Percentiles rank a stretch among this genome's conserved stretches.
Evolutionary conservation across 2,797 vertebrate species (phyloP).

Genomic region (Cossypha dichroa): DNA sequence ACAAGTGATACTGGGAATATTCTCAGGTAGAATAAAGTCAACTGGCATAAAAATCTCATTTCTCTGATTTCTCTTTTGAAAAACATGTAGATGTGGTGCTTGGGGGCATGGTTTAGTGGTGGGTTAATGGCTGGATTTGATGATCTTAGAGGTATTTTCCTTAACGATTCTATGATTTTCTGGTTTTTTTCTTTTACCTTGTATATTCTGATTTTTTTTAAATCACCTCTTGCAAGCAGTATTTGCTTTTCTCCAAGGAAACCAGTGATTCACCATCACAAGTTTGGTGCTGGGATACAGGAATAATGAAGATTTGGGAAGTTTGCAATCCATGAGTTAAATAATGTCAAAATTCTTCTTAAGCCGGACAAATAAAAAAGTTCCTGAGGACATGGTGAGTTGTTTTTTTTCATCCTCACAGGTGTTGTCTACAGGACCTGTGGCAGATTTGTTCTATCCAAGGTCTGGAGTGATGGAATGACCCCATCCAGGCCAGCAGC

Average conservation of each 20-base stretch:
- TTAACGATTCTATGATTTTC: background rate
- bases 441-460: background rate
- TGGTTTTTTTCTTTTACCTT: background rate
- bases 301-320: background rate
- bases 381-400: rapidly evolving
- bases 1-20: background rate
- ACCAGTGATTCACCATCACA: background rate
- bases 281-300: background rate
- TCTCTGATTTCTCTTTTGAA: background rate
- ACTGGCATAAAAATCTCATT: background rate
- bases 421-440: background rate
- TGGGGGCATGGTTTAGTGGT: background rate
- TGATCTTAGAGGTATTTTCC: background rate
- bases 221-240: background rate
- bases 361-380: background rate
- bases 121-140: background rate
- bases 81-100: background rate
- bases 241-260: background rate
- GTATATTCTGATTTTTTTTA: background rate
- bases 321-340: background rate
- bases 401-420: background rate
- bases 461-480: background rate
- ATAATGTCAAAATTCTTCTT: background rate
- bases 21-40: background rate
- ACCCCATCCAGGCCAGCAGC: background rate